Evolutionary conservation across 2,888 invertebrate genomes (phyloP), one percentile per base, ranked within the genome.

Genomic region (Rhimphoctona megacephalus): DNA sequence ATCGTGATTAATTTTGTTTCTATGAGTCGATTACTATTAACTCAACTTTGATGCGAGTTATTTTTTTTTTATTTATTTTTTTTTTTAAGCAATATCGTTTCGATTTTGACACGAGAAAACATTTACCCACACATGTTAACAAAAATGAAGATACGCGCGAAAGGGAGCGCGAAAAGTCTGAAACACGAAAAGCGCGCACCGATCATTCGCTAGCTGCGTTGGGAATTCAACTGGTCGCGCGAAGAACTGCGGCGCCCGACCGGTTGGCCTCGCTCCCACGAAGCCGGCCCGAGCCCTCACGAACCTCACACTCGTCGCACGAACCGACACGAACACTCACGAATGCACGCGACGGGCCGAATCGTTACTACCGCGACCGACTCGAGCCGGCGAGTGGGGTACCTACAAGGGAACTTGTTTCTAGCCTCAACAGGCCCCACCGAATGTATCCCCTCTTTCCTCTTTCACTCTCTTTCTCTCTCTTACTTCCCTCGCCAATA

Each of bases 231-330:
- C 93, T 93, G 92, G 89, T 92, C 88, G 89, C 91, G 91, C 90
- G 90, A 90, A 89, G 90, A 89, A 74, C 87, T 85, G 88, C 88
- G 89, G 89, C 90, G 54, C 85, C 89, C 91, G 93, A 93, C 93
- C 92, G 92, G 93, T 93, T 93, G 92, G 93, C 93, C 93, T 93
- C 92, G 93, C 92, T 90, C 88, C 82, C 74, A 89, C 93, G 93
- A 85, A 89, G 79, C 85, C 78, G 78, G 72, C 86, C 86, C 91
- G 91, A 89, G 85, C 43, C 67, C 64, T 25, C 73, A 77, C 84
- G 86, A 86, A 73, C 52, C 67, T n/a, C 61, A 39, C 54, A 52
- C 80, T 70, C 39, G 43, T 77, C 77, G 57, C n/a, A 64, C 91
- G 91, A 89, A 66, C 25, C 33, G 8, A 54, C 49, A 81, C 90